Evolutionary conservation across 2,797 vertebrate genomes (phyloP).

Genomic region (Pempheris klunzingeri): DNA sequence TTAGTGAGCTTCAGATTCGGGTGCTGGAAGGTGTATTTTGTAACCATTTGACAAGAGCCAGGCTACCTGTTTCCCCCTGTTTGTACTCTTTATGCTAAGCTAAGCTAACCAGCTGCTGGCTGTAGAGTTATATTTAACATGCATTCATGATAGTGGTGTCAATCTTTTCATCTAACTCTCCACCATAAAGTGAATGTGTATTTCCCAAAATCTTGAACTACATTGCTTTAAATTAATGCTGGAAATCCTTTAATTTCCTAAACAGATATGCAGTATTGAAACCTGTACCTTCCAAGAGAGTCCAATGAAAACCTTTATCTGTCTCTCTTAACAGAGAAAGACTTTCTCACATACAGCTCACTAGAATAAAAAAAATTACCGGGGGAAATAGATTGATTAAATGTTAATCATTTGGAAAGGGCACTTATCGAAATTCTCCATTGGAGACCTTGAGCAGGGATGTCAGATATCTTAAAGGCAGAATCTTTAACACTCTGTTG

Average conservation of each 20-base stretch:
- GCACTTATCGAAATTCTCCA: conserved; percentile 12
- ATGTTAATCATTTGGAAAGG: conserved; percentile 34
- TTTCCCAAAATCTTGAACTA: background rate
- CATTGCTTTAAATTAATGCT: conserved; percentile 10
- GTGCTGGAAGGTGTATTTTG: background rate
- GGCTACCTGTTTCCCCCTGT: too few species aligned
- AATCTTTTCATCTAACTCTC: background rate
- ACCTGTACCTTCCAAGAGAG: background rate
- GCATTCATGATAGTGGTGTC: background rate
- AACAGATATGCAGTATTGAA: conserved; percentile 13
- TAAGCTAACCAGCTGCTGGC: conserved; percentile 12
- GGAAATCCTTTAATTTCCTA: background rate
- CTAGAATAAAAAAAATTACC: conserved; percentile 20
- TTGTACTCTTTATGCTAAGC: background rate
- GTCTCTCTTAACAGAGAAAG: conserved; percentile 49
- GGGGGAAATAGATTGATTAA: conserved; percentile 30
- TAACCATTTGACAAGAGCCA: background rate
- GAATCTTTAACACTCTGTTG: conserved; percentile 65
- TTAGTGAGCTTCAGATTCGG: background rate
- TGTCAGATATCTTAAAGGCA: conserved; percentile 43
- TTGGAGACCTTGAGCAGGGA: conserved; percentile 32
- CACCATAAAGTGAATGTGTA: background rate
- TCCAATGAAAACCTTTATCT: conserved; percentile 16
- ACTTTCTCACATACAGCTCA: conserved; percentile 33
- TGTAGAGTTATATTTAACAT: background rate